These are phyloP conservation scores for Molorchus minor DNA, from an alignment of 2,888 invertebrate species.

Conservation along the genomic window DNA sequence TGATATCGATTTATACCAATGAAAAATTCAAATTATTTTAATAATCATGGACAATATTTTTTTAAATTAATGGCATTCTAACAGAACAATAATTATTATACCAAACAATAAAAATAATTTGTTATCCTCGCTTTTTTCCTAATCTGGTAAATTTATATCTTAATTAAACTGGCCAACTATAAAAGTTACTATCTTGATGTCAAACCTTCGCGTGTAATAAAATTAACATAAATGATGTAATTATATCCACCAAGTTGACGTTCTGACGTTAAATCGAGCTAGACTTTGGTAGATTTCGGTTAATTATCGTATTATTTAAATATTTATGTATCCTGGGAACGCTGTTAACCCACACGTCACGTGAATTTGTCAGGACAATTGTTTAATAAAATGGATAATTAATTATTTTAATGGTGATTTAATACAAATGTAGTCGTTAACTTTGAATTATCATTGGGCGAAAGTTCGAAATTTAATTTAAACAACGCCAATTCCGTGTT, in stretches of 20 bases:
- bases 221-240: constrained; percentile 25
- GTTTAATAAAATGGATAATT: constrained; percentile 16
- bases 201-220: constrained; percentile 17
- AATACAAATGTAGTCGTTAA: constrained; percentile 10
- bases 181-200: constrained; percentile 6
- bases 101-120: constrained; percentile 10
- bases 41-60: too few relatives aligned
- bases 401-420: constrained; percentile 21
- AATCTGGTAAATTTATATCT: constrained; percentile 20
- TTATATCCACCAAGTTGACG: constrained; percentile 10
- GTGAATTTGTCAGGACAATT: constrained; percentile 11
- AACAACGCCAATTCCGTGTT: constrained; percentile 6
- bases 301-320: constrained; percentile 13
- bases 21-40: too few relatives aligned
- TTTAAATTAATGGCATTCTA: too few relatives aligned
- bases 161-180: constrained; percentile 11
- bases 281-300: constrained; percentile 3
- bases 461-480: constrained; percentile 9
- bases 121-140: background rate
- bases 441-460: constrained; percentile 1
- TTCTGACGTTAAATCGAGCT: background rate
- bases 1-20: too few relatives aligned
- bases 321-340: constrained; percentile 14
- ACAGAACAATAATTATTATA: too few relatives aligned
- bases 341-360: constrained; percentile 13